Evolutionary conservation across 2,888 invertebrate genomes (phyloP).

Genomic region (Argynnis bischoffii): DNA sequence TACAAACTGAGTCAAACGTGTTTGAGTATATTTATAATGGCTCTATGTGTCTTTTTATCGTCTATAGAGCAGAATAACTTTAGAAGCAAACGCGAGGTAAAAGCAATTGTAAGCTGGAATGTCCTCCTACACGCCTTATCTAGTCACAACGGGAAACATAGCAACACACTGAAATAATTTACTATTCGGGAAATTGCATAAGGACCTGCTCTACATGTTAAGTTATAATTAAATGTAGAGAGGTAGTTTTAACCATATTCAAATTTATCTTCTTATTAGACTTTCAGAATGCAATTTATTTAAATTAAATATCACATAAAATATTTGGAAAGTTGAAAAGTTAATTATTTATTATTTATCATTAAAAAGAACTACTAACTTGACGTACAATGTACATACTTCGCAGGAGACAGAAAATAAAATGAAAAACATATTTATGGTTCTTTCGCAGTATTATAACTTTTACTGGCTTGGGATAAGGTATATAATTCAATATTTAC

Average conservation of each 20-base stretch:
- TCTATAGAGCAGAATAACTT: constrained; percentile 18
- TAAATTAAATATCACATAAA: no score
- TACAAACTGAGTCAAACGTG: no score
- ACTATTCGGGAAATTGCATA: constrained; percentile 15
- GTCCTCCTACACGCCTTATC: constrained; percentile 41
- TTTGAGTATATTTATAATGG: no score
- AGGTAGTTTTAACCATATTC: no score
- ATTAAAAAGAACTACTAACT: no score
- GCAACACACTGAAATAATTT: constrained; percentile 22
- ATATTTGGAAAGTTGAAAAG: no score
- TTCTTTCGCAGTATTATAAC: not conserved
- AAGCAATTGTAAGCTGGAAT: constrained; percentile 34
- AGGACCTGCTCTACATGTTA: not conserved
- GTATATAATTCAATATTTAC: not conserved
- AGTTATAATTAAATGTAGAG: not conserved
- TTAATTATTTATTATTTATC: no score
- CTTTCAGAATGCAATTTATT: no score
- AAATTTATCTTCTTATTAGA: no score
- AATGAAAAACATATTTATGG: not conserved
- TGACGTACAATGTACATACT: not conserved
- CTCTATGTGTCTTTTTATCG: not conserved
- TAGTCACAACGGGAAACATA: constrained; percentile 38
- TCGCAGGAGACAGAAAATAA: not conserved
- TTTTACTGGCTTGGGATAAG: not conserved
- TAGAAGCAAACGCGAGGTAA: constrained; percentile 23